Conservation (phyloP, 2,797 vertebrate genomes). For the Bradypodion pumilum region DNA sequence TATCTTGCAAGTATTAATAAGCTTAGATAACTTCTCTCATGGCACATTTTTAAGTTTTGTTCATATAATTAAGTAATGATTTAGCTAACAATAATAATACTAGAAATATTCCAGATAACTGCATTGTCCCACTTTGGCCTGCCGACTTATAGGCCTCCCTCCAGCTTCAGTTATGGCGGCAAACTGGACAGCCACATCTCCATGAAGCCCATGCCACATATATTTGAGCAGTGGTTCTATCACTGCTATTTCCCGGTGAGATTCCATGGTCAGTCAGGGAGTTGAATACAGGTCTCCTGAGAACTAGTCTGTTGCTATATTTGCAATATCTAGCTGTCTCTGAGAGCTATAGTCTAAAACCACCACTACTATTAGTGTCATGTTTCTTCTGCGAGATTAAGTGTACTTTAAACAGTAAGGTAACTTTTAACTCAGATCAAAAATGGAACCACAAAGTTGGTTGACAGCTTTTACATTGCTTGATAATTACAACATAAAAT, state of each 20-base stretch:
- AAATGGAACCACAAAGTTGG: not conserved
- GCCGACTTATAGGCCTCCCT: not conserved
- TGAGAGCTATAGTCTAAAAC: no score
- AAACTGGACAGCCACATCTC: not conserved
- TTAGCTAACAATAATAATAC: conserved; percentile 2
- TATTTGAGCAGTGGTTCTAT: no score
- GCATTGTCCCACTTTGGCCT: not conserved
- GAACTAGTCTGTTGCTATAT: no score
- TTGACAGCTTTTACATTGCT: not conserved
- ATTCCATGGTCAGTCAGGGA: no score
- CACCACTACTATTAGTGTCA: no score
- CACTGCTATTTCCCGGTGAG: no score
- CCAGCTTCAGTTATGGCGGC: not conserved
- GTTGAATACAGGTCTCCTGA: no score
- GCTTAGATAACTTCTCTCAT: conserved; percentile 40
- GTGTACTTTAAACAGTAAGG: not conserved
- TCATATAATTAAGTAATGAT: not conserved
- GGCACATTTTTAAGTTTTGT: conserved; percentile 25
- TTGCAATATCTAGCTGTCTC: no score
- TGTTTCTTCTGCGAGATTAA: not conserved
- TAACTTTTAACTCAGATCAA: not conserved
- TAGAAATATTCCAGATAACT: conserved; percentile 14
- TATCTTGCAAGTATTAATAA: conserved; percentile 38
- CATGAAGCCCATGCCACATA: not conserved
- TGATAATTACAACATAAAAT: not conserved